Base-by-base conservation (phyloP, 2,113 vertebrate genomes). In the Oncorhynchus clarkii region DNA sequence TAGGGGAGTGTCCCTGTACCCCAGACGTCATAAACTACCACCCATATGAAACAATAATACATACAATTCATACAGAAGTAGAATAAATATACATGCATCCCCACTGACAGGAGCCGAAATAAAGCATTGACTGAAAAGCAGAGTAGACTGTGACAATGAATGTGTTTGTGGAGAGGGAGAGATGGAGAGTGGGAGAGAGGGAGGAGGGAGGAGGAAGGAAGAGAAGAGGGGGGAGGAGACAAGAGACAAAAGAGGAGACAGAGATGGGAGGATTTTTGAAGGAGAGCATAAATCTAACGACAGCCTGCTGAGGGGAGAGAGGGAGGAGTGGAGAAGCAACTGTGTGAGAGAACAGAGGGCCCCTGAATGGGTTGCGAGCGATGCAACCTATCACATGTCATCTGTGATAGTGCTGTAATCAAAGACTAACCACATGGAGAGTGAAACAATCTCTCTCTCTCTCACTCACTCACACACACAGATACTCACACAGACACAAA, bases 11-110 rank as follows among this genome's bases (percentile, higher is more conserved):
- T 12, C 24, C 9, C 76, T 81, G 81, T 81, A 79, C 76, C 79
- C 54, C 60, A 80, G 84, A 75, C 73, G 14, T 72, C 73, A 69
- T 89, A 86, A 89, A 88, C 72, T 18, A 81, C 26, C 75, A 77
- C 71, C n/a, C 6, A 78, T 78, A 86, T 66, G 62, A 85, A 85
- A 85, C 74, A 82, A 87, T 77, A 84, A 88, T 78, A 86, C 79
- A 84, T 64, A 84, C 71, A 76, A 81, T 81, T 83, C 83, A 70
- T 13, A 22, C 39, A 71, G 16, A 76, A 76, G 39, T 29, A 72
- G 67, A 79, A 59, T 57, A 83, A 79, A 83, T 85, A 78, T 74
- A 77, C 73, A 75, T 59, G 29, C 1, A n/a, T 62, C 11, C 48
- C 5, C 24, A 45, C 34, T 71, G 31, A 45, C 5, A 39, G 68